Evolutionary conservation across 1,140 invertebrate species (phyloP).

Genomic region (Sitodiplosis mosellana): DNA sequence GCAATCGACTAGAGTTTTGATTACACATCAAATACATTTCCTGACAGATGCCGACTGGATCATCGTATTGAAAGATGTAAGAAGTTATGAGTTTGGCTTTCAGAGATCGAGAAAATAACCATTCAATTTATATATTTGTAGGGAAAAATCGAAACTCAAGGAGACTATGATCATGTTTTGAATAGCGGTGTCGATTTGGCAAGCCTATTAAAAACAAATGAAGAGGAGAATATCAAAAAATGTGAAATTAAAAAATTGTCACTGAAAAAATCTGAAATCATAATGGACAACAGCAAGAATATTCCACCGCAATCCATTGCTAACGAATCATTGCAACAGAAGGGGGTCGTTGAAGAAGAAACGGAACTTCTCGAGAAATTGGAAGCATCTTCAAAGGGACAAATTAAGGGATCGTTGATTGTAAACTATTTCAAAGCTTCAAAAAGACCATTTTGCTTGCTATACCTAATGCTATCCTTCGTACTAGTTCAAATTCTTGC

Average conservation of each 20-base stretch:
- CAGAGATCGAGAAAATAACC: too few relatives aligned
- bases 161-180: constrained; percentile 39
- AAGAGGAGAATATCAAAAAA: too few relatives aligned
- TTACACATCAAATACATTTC: constrained; percentile 70
- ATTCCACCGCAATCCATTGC: not conserved
- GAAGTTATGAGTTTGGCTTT: not conserved
- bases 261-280: not conserved
- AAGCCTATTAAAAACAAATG: constrained; percentile 2
- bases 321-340: not conserved
- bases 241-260: too few relatives aligned
- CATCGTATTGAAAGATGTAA: constrained; percentile 49
- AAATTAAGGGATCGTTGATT: constrained; percentile 7
- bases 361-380: constrained; percentile 1
- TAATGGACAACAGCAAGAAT: not conserved
- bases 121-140: not conserved
- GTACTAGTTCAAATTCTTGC: constrained; percentile 27
- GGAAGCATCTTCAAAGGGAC: constrained; percentile 6
- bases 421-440: constrained; percentile 8
- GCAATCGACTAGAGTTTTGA: constrained; percentile 41
- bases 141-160: constrained; percentile 30
- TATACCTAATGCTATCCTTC: constrained; percentile 22
- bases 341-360: not conserved
- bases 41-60: constrained; percentile 52
- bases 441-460: constrained; percentile 20
- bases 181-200: constrained; percentile 36